Evolutionary conservation across 92 coral and sea anemone genomes (phyloP), one percentile per base, ranked within the genome.

Genomic region (Epizoanthus ramosus): DNA sequence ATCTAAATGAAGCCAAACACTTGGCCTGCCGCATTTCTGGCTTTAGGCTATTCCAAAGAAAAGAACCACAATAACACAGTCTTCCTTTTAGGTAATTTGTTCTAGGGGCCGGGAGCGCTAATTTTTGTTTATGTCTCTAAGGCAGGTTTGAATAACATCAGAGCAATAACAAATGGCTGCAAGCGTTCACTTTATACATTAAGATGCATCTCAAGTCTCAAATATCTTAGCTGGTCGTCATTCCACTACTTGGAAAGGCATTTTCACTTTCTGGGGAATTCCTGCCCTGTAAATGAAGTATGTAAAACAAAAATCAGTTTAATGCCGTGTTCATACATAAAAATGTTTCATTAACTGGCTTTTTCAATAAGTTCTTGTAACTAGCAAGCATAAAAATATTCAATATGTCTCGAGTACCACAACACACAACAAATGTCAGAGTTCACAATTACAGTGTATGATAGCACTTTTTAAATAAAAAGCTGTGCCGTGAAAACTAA

Each of bases 241-340:
- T 57, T 57, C 63, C 63, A 57, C 63, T 21, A 21, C 63, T 57
- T 57, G 63, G 63, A 57, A 57, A 57, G n/a, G n/a, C 63, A 57
- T 57, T 57, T 57, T 57, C 63, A 57, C 63, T 57, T 57, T 57
- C 63, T 57, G 63, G 63, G n/a, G 63, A 57, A 57, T 57, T 57
- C 63, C 63, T 57, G 63, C 63, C 63, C 63, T 57, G 63, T n/a
- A n/a, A n/a, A n/a, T n/a, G n/a, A 57, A 57, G 14, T 21, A 57
- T 14, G 14, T 57, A 57, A 14, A 57, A 57, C 14, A 57, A 21
- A 17, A 57, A 57, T 14, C 63, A 57, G 63, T 57, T 21, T 14
- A 57, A 57, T 57, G 63, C 14, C 63, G 63, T 21, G n/a, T 57
- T 57, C 63, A 57, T 21, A 57, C 63, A 57, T 57, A 57, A 57